These are phyloP conservation scores for Carapus acus DNA, from an alignment of 2,797 vertebrate species.

Conservation along the genomic window DNA sequence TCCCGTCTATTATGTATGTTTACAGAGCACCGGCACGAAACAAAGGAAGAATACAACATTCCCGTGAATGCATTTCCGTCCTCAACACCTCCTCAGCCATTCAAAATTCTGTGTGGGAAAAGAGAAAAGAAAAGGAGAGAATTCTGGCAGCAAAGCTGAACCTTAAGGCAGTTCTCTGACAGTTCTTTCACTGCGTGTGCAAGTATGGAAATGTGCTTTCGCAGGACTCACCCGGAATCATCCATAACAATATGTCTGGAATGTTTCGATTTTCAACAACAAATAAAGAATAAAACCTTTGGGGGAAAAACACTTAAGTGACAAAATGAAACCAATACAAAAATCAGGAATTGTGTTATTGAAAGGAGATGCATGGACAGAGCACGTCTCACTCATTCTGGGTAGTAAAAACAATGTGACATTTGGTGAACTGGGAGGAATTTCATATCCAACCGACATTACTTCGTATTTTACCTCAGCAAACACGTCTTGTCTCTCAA, in stretches of 20 bases:
- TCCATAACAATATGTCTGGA: conserved; percentile 21
- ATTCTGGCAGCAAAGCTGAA: conserved; percentile 47
- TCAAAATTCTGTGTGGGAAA: conserved; percentile 39
- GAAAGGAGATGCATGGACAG: no score
- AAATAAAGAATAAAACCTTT: no score
- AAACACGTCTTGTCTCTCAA: no score
- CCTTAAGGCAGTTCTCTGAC: conserved; percentile 54
- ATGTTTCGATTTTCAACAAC: conserved; percentile 36
- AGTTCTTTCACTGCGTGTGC: conserved; percentile 35
- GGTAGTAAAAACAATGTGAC: no score
- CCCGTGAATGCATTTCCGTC: conserved; percentile 56
- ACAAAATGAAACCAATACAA: no score
- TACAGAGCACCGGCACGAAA: conserved; percentile 31
- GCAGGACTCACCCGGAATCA: conserved; percentile 32
- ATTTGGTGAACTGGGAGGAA: no score
- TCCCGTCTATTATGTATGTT: conserved; percentile 48
- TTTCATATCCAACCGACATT: no score
- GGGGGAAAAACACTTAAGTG: no score
- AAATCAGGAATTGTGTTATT: no score
- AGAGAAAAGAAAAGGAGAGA: conserved; percentile 26
- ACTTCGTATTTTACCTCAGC: no score
- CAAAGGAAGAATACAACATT: conserved; percentile 21
- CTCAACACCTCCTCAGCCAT: conserved; percentile 42
- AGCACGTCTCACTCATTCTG: no score
- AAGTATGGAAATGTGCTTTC: conserved; percentile 41